Evolutionary conservation across 1,140 invertebrate species (phyloP).

Genomic region (Diorhabda carinulata): DNA sequence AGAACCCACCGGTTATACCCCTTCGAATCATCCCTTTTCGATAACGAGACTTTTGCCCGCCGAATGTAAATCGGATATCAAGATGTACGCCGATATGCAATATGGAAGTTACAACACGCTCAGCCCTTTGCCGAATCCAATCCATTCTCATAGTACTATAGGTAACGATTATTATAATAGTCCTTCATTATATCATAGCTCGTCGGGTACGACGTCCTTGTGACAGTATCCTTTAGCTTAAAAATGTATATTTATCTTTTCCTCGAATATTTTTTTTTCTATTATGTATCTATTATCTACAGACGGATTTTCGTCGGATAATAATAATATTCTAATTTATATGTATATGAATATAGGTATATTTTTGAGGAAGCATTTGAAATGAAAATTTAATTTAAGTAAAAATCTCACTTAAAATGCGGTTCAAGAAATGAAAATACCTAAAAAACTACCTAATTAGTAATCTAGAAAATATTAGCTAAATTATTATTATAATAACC

Average conservation of each 20-base stretch:
- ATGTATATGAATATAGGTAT: neutral
- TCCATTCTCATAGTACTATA: slow-evolving; percentile 56
- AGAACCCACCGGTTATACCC: slow-evolving; percentile 71
- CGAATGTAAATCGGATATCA: slow-evolving; percentile 77
- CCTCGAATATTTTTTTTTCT: slow-evolving; percentile 32
- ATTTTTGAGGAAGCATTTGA: slow-evolving; percentile 4
- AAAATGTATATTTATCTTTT: slow-evolving; percentile 37
- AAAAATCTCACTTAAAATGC: too few relatives aligned
- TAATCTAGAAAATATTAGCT: too few relatives aligned
- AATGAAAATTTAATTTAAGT: neutral
- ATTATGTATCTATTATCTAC: slow-evolving; percentile 8
- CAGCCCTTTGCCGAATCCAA: slow-evolving; percentile 58
- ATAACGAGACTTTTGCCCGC: slow-evolving; percentile 86
- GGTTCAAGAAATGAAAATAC: too few relatives aligned
- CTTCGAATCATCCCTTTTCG: slow-evolving; percentile 86
- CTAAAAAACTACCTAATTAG: too few relatives aligned
- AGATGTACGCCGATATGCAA: slow-evolving; percentile 75
- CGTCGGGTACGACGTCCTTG: slow-evolving; percentile 64
- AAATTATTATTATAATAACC: too few relatives aligned
- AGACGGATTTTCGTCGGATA: neutral
- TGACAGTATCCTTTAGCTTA: slow-evolving; percentile 73
- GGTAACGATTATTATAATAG: slow-evolving; percentile 77
- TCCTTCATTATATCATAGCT: slow-evolving; percentile 66
- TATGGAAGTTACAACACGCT: slow-evolving; percentile 62
- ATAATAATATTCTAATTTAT: neutral